Evolutionary conservation across 2,797 vertebrate genomes (phyloP).

Genomic region (Momotus momota): DNA sequence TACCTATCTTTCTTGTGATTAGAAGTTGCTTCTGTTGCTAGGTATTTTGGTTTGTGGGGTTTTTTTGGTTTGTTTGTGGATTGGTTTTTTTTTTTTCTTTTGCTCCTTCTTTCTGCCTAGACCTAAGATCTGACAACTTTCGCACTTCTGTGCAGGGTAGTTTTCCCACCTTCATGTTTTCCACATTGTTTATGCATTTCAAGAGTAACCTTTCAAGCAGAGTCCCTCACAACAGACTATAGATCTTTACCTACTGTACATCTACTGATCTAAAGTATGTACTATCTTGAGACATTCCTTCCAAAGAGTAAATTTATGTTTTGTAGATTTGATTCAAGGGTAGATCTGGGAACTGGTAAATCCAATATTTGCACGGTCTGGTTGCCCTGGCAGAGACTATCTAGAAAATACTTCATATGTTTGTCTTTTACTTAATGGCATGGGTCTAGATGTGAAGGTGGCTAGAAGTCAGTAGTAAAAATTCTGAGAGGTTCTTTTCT

Average conservation of each 20-base stretch:
- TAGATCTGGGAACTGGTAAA: slow-evolving; percentile 66
- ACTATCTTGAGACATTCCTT: slow-evolving; percentile 67
- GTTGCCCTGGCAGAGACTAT: slow-evolving; percentile 53
- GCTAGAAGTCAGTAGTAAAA: slow-evolving; percentile 35
- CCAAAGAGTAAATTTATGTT: slow-evolving; percentile 45
- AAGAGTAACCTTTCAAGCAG: neutral
- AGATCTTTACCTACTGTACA: slow-evolving; percentile 20
- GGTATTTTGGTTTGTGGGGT: neutral
- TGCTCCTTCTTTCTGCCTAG: neutral
- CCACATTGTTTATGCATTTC: neutral
- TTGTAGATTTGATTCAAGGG: slow-evolving; percentile 56
- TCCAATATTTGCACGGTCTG: slow-evolving; percentile 64
- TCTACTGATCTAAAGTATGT: slow-evolving; percentile 52
- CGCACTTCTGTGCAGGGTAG: neutral
- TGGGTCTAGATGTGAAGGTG: slow-evolving; percentile 61
- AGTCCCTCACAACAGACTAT: neutral
- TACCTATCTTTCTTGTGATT: neutral
- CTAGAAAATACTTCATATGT: slow-evolving; percentile 50
- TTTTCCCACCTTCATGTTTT: neutral
- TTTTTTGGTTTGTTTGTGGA: too few relatives aligned
- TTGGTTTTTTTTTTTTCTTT: neutral
- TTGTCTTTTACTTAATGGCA: slow-evolving; percentile 58
- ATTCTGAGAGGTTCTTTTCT: slow-evolving; percentile 21
- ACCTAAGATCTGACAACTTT: neutral
- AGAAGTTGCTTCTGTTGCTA: neutral